Percentiles rank a stretch among this genome's conserved stretches.
phyloP scores from a whole-genome alignment of 2,888 invertebrate genomes.

The Ormyrus nitidulus region DNA sequence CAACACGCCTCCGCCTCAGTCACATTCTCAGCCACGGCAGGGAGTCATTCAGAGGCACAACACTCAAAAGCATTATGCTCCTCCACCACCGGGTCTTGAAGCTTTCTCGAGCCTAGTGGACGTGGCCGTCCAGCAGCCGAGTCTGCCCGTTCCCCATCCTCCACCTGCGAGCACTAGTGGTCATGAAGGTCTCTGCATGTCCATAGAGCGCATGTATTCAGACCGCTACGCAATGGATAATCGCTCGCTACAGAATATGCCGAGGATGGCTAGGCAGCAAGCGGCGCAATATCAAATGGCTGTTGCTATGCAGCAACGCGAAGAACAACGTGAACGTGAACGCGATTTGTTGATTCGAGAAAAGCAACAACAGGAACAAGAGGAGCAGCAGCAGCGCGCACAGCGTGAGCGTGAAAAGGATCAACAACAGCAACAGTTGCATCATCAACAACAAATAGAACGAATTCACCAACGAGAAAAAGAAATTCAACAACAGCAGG shows the following conservation, averaged over 20 bases:
- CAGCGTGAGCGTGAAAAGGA: conserved; percentile 72
- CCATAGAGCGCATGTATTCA: conserved; percentile 75
- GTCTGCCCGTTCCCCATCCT: conserved; percentile 85
- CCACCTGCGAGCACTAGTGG: conserved; percentile 65
- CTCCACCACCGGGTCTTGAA: conserved; percentile 83
- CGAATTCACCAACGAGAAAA: conserved; percentile 68
- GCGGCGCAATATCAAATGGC: conserved; percentile 70
- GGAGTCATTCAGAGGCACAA: conserved; percentile 88
- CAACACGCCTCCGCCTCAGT: conserved; percentile 75
- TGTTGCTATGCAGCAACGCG: conserved; percentile 63
- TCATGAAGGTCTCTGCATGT: conserved; percentile 79
- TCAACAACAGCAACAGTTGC: conserved; percentile 69
- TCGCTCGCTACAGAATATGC: conserved; percentile 72
- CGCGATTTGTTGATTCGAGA: conserved; percentile 68
- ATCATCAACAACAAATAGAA: conserved; percentile 69
- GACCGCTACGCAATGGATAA: conserved; percentile 75
- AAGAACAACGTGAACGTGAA: conserved; percentile 70
- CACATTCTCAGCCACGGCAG: conserved; percentile 77
- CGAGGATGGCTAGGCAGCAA: conserved; percentile 68
- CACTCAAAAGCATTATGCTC: conserved; percentile 78
- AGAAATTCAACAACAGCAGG: conserved; percentile 68
- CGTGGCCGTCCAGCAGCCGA: conserved; percentile 93
- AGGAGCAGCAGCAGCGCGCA: conserved; percentile 66
- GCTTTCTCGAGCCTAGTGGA: conserved; percentile 92
- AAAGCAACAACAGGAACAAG: conserved; percentile 66